Conservation (phyloP, 2,888 invertebrate species). For the Malachius bipustulatus region DNA sequence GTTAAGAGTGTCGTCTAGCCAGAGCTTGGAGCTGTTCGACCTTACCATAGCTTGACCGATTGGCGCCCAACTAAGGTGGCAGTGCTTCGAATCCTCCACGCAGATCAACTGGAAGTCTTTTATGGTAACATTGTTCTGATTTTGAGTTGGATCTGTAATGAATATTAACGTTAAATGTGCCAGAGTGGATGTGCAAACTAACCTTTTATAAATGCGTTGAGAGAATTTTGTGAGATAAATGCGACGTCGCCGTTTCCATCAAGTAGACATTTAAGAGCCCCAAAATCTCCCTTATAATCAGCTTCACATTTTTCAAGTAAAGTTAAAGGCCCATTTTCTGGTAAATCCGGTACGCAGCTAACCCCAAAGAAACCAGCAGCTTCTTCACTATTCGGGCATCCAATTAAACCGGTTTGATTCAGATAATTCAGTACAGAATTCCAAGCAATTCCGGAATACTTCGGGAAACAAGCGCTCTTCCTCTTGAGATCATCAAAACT, state of each 20-base stretch:
- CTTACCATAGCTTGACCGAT: slow-evolving; percentile 55
- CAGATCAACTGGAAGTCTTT: slow-evolving; percentile 47
- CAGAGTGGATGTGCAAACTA: slow-evolving; percentile 19
- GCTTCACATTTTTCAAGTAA: slow-evolving; percentile 29
- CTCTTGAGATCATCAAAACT: slow-evolving; percentile 54
- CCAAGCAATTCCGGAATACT: slow-evolving; percentile 63
- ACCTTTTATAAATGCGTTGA: slow-evolving; percentile 40
- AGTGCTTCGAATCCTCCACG: slow-evolving; percentile 31
- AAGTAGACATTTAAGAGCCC: slow-evolving; percentile 54
- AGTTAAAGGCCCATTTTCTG: slow-evolving; percentile 23
- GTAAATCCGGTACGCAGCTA: slow-evolving; percentile 48
- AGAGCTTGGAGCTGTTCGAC: slow-evolving; percentile 42
- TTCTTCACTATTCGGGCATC: slow-evolving; percentile 35
- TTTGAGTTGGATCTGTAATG: neutral
- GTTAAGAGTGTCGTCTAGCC: slow-evolving; percentile 56
- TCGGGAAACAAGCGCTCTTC: slow-evolving; percentile 67
- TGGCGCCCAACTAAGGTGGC: slow-evolving; percentile 53
- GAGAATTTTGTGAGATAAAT: slow-evolving; percentile 44
- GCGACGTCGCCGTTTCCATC: slow-evolving; percentile 65
- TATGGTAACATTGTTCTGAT: neutral
- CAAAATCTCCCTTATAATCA: slow-evolving; percentile 44
- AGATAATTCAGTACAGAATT: slow-evolving; percentile 43
- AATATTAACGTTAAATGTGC: neutral
- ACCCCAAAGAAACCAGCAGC: slow-evolving; percentile 50
- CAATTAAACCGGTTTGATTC: slow-evolving; percentile 29